Conservation (phyloP, 2,888 invertebrate species). For the Netelia inedita region DNA sequence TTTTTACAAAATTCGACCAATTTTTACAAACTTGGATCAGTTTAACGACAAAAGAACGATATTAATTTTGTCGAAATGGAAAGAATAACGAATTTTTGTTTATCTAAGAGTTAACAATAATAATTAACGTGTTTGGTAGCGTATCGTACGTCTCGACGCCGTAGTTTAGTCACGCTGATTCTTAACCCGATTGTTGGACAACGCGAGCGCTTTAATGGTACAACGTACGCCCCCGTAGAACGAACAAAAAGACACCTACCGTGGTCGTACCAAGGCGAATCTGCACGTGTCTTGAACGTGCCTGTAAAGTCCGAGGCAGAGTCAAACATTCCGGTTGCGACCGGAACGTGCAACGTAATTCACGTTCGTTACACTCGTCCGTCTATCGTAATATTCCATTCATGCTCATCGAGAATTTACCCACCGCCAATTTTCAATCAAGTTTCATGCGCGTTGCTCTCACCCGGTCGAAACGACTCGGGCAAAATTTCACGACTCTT, state of each 20-base stretch:
- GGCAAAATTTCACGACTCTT: slow-evolving; percentile 40
- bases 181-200: slow-evolving; percentile 28
- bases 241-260: slow-evolving; percentile 1
- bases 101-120: not conserved
- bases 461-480: slow-evolving; percentile 29
- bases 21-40: not conserved
- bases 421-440: slow-evolving; percentile 42
- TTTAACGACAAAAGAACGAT: not conserved
- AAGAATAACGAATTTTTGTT: not conserved
- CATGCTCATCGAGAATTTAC: slow-evolving; percentile 36
- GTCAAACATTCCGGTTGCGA: slow-evolving; percentile 58
- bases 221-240: slow-evolving; percentile 12
- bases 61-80: not conserved
- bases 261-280: slow-evolving; percentile 27
- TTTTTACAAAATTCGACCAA: not conserved
- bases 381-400: slow-evolving; percentile 37
- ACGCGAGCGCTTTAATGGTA: slow-evolving; percentile 4
- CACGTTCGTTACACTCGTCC: slow-evolving; percentile 33
- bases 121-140: not conserved
- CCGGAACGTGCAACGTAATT: slow-evolving; percentile 51
- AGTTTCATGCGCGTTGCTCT: slow-evolving; percentile 13
- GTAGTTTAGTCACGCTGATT: not conserved
- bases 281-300: slow-evolving; percentile 55
- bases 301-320: slow-evolving; percentile 3
- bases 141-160: not conserved